A percentile compares a stretch with the other conserved stretches of the same genome.
Conservation (phyloP, 2,113 vertebrate species). For the Cepphus grylle region DNA sequence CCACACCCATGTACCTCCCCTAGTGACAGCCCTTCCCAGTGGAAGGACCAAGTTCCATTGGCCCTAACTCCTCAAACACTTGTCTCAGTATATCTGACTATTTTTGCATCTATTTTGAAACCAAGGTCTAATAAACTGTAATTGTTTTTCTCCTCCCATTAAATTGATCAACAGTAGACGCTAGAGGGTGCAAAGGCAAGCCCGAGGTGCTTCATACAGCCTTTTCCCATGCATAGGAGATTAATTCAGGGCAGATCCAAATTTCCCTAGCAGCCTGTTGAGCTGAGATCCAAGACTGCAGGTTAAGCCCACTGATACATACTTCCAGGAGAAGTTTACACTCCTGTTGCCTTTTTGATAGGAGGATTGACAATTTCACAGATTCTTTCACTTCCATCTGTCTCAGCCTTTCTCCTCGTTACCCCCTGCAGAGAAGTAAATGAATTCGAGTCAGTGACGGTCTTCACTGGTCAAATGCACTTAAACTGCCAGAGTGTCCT, state of each 20-base stretch:
- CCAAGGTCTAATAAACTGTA: not conserved
- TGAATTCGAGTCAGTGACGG: not conserved
- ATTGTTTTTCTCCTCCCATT: not conserved
- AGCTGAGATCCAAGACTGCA: not conserved
- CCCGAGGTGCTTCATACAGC: not conserved
- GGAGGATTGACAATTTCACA: constrained; percentile 29
- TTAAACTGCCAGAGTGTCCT: not conserved
- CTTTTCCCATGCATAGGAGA: not conserved
- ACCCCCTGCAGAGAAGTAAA: constrained; percentile 44
- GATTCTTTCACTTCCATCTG: constrained; percentile 17
- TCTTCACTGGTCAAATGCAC: not conserved
- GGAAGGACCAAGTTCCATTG: not conserved
- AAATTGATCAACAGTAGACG: not conserved
- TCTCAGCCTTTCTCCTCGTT: not conserved
- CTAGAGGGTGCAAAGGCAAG: not conserved
- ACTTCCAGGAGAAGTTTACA: not conserved
- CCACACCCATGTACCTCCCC: not conserved
- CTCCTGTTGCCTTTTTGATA: not conserved
- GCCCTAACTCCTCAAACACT: not conserved
- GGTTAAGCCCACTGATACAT: not conserved
- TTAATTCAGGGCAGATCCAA: not conserved
- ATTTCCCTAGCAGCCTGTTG: not conserved
- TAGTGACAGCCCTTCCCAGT: not conserved
- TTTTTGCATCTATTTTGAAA: not conserved
- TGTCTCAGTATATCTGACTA: not conserved